Conservation (phyloP, 2,797 vertebrate genomes). For the Intellagama lesueurii region DNA sequence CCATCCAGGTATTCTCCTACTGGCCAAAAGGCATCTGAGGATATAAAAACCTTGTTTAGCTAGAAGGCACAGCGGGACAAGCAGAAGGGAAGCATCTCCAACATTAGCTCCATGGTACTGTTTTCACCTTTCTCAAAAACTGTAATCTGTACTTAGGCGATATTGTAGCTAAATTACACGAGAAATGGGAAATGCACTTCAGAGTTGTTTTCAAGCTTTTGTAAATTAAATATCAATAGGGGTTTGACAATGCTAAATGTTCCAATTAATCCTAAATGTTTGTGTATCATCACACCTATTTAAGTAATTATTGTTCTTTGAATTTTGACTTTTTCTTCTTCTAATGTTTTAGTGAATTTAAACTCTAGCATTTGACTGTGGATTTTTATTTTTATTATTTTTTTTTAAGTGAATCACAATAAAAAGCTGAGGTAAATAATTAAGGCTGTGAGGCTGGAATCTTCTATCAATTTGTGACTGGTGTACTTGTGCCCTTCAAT, state of each 20-base stretch:
- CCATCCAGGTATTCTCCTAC: too few species aligned
- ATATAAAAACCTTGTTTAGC: too few species aligned
- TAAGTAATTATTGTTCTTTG: constrained; percentile 28
- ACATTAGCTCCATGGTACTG: neutral
- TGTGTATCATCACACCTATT: constrained; percentile 1
- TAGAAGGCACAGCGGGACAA: neutral
- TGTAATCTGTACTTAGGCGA: neutral
- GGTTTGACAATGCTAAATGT: constrained; percentile 30
- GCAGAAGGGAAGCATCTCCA: too few species aligned
- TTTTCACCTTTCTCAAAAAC: neutral
- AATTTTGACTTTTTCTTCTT: constrained; percentile 31
- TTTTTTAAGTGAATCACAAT: neutral
- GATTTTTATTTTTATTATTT: constrained; percentile 12
- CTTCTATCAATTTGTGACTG: neutral
- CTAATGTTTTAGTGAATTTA: constrained; percentile 31
- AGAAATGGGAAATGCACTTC: neutral
- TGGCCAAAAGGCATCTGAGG: too few species aligned
- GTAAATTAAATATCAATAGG: constrained; percentile 30
- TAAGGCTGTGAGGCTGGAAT: neutral
- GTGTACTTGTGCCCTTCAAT: neutral
- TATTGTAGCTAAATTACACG: constrained; percentile 2
- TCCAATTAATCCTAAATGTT: constrained; percentile 1
- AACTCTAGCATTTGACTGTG: constrained; percentile 19
- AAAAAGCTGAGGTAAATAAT: constrained; percentile 8
- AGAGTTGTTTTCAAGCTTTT: constrained; percentile 18